Percentiles rank a stretch among this genome's conserved stretches.
phyloP scores from a whole-genome alignment of 2,888 invertebrate species.

The Adelognathus sp. region DNA sequence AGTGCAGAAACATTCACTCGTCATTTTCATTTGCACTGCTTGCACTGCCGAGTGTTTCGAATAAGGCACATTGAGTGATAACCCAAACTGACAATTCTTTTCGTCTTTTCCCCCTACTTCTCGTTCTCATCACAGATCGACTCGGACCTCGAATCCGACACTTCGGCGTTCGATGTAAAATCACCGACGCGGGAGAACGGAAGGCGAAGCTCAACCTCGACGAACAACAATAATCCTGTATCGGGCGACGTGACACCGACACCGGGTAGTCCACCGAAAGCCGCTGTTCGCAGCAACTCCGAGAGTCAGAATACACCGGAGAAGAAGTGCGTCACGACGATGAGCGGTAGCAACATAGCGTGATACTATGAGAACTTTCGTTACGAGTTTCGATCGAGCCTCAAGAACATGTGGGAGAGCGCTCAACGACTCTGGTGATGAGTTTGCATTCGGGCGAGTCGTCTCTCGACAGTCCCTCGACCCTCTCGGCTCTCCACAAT shows the following conservation, averaged over 20 bases:
- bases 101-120: conserved; percentile 13
- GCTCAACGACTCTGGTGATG: conserved; percentile 76
- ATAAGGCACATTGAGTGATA: neutral
- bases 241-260: conserved; percentile 79
- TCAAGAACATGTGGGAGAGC: conserved; percentile 76
- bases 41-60: neutral
- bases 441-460: conserved; percentile 19
- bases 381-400: conserved; percentile 76
- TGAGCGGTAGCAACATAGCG: conserved; percentile 84
- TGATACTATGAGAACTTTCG: conserved; percentile 81
- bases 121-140: conserved; percentile 82
- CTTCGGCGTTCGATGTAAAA: conserved; percentile 84
- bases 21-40: conserved; percentile 2
- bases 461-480: conserved; percentile 10
- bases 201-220: conserved; percentile 81
- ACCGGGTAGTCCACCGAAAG: conserved; percentile 77
- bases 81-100: neutral
- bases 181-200: conserved; percentile 82
- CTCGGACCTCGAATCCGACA: conserved; percentile 85
- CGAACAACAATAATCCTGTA: conserved; percentile 82
- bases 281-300: conserved; percentile 82
- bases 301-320: conserved; percentile 83
- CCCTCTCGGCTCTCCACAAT: neutral
- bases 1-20: neutral
- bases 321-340: conserved; percentile 83